These are phyloP conservation scores for Odontomyia ornata DNA, from an alignment of 2,888 invertebrate species.

Conservation along the genomic window DNA sequence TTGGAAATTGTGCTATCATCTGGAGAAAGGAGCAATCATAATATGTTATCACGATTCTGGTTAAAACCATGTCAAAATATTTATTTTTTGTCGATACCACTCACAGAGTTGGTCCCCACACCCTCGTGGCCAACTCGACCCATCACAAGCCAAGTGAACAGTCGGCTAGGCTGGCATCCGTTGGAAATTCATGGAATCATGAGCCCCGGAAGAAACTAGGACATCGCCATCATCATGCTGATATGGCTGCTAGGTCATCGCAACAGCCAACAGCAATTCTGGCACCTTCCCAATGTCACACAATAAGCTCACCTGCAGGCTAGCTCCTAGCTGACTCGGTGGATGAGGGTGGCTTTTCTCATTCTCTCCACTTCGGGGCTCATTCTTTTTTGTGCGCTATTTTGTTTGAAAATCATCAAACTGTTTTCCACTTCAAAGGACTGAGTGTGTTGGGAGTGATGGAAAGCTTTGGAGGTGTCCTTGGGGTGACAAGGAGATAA, in stretches of 20 bases:
- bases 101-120: not conserved
- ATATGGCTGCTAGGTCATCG: not conserved
- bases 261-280: not conserved
- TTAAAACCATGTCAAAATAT: not conserved
- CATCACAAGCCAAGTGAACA: not conserved
- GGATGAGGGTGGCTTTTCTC: no score
- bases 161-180: not conserved
- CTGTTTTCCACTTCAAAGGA: not conserved
- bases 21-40: not conserved
- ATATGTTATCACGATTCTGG: not conserved
- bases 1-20: not conserved
- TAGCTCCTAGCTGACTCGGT: not conserved
- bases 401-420: constrained; percentile 11
- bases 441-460: no score
- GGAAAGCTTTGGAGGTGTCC: not conserved
- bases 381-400: not conserved
- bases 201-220: not conserved
- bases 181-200: not conserved
- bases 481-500: not conserved
- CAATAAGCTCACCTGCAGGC: constrained; percentile 3
- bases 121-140: not conserved
- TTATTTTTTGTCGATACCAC: not conserved
- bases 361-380: not conserved
- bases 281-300: constrained; percentile 3
- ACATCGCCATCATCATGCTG: not conserved